These are phyloP conservation scores for Antrozous pallidus DNA, from an alignment of 2,797 vertebrate species.

Conservation along the genomic window DNA sequence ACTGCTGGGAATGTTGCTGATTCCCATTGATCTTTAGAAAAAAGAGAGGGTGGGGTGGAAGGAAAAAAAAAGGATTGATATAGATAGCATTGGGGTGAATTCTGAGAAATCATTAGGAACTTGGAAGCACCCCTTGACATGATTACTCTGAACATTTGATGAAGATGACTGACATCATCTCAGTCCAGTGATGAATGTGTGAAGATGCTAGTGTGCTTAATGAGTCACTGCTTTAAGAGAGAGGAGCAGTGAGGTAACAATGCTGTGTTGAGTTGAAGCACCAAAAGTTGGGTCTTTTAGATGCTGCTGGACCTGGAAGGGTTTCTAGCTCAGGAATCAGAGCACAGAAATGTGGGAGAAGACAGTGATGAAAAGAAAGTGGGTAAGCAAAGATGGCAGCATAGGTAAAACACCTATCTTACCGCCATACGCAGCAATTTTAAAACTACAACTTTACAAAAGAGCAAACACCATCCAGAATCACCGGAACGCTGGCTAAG, in stretches of 20 bases:
- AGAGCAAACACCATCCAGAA: too few species aligned
- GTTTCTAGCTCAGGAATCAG: not conserved
- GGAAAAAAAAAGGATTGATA: not conserved
- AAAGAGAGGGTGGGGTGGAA: too few species aligned
- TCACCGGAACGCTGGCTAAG: too few species aligned
- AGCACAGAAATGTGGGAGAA: not conserved
- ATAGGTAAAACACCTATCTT: too few species aligned
- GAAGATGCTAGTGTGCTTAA: conserved; percentile 20
- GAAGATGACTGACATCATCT: not conserved
- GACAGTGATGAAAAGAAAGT: not conserved
- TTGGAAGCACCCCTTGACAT: not conserved
- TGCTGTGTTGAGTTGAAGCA: not conserved
- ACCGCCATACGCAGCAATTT: too few species aligned
- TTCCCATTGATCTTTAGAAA: not conserved
- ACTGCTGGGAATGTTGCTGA: not conserved
- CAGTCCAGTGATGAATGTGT: not conserved
- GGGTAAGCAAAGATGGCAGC: too few species aligned
- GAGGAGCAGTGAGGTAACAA: not conserved
- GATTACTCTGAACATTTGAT: not conserved
- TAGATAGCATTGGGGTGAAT: not conserved
- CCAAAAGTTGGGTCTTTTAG: not conserved
- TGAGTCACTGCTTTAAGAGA: not conserved
- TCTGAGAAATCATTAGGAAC: not conserved
- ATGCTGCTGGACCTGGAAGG: not conserved
- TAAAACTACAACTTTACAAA: too few species aligned